A percentile compares a stretch with the other conserved stretches of the same genome.
Conservation (phyloP, 1,140 invertebrate genomes). For the Panulirus ornatus region DNA sequence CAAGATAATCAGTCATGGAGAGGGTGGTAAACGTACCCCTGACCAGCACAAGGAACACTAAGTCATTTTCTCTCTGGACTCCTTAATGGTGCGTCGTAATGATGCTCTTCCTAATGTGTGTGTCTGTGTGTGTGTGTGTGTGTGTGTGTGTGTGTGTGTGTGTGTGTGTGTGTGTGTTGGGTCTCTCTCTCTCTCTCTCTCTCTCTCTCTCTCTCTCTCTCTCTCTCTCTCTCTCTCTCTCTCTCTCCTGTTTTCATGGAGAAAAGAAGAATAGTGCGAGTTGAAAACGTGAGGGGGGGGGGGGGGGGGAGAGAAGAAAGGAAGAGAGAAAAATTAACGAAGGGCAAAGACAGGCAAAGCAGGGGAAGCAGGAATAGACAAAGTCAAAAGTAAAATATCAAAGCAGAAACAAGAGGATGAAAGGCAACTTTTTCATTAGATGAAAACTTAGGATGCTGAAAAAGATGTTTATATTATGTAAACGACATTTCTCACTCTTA, state of each 20-base stretch:
- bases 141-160: slow-evolving; percentile 7
- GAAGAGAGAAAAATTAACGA: neutral
- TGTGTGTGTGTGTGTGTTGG: neutral
- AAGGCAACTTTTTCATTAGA: too few relatives aligned
- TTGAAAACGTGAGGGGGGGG: neutral
- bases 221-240: too few relatives aligned
- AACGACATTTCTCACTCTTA: too few relatives aligned
- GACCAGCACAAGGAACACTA: slow-evolving; percentile 8
- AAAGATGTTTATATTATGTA: too few relatives aligned
- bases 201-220: too few relatives aligned
- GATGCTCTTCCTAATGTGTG: neutral
- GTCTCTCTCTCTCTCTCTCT: too few relatives aligned
- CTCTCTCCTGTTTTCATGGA: too few relatives aligned
- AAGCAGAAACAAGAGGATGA: neutral
- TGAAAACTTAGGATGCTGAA: too few relatives aligned
- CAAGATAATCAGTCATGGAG: neutral
- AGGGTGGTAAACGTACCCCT: neutral
- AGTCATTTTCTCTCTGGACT: slow-evolving; percentile 19
- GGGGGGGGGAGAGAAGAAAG: neutral
- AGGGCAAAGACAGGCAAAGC: neutral
- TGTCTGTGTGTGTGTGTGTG: neutral
- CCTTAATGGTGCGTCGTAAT: slow-evolving; percentile 32
- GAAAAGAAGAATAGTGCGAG: neutral
- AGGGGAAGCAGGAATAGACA: neutral
- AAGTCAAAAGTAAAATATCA: neutral